phyloP scores from a whole-genome alignment of 2,113 vertebrate species.

The Hippoglossus stenolepis region DNA sequence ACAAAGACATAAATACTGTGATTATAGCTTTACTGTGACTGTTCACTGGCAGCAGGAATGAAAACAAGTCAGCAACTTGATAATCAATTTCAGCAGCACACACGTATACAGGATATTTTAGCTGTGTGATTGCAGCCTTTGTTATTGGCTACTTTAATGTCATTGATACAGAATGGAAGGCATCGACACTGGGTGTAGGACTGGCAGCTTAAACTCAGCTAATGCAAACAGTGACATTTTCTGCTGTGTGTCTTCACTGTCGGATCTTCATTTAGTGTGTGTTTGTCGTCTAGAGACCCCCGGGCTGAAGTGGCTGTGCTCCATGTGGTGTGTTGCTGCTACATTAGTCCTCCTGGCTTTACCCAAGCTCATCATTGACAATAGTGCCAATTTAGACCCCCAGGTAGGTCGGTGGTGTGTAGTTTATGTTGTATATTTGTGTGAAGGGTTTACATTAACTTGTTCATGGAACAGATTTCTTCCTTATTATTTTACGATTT shows the following conservation, averaged over 20 bases:
- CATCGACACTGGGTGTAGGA: no score
- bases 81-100: no score
- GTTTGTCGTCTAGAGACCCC: conserved; percentile 64
- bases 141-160: neutral
- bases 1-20: neutral
- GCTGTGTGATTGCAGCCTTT: neutral
- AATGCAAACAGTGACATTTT: neutral
- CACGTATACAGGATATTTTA: neutral
- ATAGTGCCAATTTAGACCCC: conserved; percentile 35
- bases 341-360: conserved; percentile 58
- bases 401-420: conserved; percentile 50
- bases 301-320: conserved; percentile 76
- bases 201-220: neutral
- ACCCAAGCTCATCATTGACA: conserved; percentile 71
- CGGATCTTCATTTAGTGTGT: conserved; percentile 15
- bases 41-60: neutral
- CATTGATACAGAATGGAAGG: neutral
- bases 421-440: neutral
- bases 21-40: neutral
- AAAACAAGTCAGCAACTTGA: no score
- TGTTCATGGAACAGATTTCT: no score
- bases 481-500: neutral
- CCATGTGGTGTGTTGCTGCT: conserved; percentile 65
- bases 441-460: no score
- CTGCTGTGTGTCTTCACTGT: neutral